Percentiles rank a stretch among this genome's conserved stretches.
phyloP scores from a whole-genome alignment of 2,113 vertebrate species.

The Psittacula cyanocephala region DNA sequence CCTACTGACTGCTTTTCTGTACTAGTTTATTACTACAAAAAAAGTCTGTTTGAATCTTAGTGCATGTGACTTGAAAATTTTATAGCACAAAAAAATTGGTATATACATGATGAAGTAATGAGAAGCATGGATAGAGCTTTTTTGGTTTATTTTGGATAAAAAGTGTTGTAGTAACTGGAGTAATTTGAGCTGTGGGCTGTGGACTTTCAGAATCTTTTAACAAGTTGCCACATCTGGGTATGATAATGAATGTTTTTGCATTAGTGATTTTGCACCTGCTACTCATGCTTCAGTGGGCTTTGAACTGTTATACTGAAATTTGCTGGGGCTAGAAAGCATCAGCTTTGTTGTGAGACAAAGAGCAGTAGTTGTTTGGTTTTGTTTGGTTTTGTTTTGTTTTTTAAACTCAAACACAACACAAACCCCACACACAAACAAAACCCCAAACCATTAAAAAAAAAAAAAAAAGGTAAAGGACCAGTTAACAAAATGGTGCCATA shows the following conservation, averaged over 20 bases:
- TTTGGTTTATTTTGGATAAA: background rate
- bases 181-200: background rate
- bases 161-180: background rate
- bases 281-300: background rate
- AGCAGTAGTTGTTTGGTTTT: background rate
- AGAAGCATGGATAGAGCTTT: background rate
- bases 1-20: background rate
- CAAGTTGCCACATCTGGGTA: background rate
- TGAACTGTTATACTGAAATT: background rate
- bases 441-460: fast-evolving
- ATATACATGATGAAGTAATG: background rate
- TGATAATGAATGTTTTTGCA: background rate
- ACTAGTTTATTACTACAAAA: background rate
- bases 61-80: background rate
- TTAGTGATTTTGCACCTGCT: background rate
- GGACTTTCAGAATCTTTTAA: background rate
- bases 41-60: background rate
- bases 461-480: background rate
- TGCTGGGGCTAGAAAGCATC: background rate
- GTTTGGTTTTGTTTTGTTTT: background rate
- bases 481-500: background rate
- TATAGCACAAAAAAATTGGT: background rate
- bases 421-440: background rate
- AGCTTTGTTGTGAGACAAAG: background rate
- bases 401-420: background rate